These are phyloP conservation scores for Alloplasta piceator DNA, from an alignment of 2,888 invertebrate genomes.

Conservation along the genomic window DNA sequence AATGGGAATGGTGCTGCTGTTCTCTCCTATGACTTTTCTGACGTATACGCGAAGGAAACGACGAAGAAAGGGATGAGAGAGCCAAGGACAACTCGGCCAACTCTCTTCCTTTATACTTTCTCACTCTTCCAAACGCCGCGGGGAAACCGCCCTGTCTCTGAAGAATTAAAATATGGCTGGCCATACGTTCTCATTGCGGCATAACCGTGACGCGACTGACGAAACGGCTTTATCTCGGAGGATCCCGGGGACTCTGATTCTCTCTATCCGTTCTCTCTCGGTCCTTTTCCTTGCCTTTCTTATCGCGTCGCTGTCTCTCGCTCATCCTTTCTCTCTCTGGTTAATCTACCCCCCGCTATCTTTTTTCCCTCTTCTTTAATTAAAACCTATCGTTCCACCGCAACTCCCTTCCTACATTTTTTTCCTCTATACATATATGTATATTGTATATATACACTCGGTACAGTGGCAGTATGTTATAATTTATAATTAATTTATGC, in stretches of 20 bases:
- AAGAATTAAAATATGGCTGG: constrained; percentile 83
- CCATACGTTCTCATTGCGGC: constrained; percentile 82
- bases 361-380: constrained; percentile 58
- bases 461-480: constrained; percentile 24
- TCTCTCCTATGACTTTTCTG: constrained; percentile 47
- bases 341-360: constrained; percentile 64
- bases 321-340: constrained; percentile 37
- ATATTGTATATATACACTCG: background rate
- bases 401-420: constrained; percentile 20
- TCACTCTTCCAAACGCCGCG: constrained; percentile 56
- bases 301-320: constrained; percentile 52
- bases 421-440: background rate
- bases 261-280: constrained; percentile 63
- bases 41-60: constrained; percentile 50
- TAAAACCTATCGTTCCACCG: constrained; percentile 61
- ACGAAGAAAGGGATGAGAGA: constrained; percentile 60
- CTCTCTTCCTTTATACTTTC: constrained; percentile 11
- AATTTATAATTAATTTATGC: constrained; percentile 53
- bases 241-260: constrained; percentile 68
- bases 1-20: constrained; percentile 21
- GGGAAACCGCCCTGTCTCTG: constrained; percentile 77
- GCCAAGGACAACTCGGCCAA: constrained; percentile 47
- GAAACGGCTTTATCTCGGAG: constrained; percentile 78
- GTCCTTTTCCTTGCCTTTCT: constrained; percentile 50
- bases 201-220: constrained; percentile 82